Conservation (phyloP, 2,888 invertebrate genomes). For the Ferdinandea cuprea region DNA sequence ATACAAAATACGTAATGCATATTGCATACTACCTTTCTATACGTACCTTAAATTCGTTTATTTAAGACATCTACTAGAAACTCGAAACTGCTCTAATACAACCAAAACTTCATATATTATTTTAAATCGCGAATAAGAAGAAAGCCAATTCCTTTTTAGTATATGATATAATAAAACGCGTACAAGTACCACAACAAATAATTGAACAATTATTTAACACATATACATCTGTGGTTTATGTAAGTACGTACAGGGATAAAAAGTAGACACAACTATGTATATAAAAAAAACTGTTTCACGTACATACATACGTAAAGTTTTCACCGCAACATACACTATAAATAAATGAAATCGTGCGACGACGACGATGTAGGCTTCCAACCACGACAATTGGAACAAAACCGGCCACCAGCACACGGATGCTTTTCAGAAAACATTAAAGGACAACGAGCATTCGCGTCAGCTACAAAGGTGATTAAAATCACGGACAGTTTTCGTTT, state of each 20-base stretch:
- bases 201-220: slow-evolving; percentile 8
- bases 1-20: too few species aligned
- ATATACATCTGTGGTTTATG: too few species aligned
- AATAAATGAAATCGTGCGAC: slow-evolving; percentile 38
- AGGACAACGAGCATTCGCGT: slow-evolving; percentile 24
- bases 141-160: not conserved
- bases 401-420: slow-evolving; percentile 39
- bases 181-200: slow-evolving; percentile 8
- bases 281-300: slow-evolving; percentile 2
- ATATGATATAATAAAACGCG: slow-evolving; percentile 14
- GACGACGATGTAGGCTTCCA: slow-evolving; percentile 40
- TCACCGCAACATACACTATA: slow-evolving; percentile 35
- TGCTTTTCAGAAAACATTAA: slow-evolving; percentile 43
- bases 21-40: too few species aligned
- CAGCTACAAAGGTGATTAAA: slow-evolving; percentile 27
- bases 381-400: slow-evolving; percentile 18
- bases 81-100: too few species aligned
- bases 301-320: slow-evolving; percentile 21
- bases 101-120: too few species aligned
- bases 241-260: too few species aligned
- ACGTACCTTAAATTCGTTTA: slow-evolving; percentile 46
- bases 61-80: too few species aligned
- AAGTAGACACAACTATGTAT: not conserved
- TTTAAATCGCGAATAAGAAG: not conserved
- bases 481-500: slow-evolving; percentile 29